Conservation (phyloP, 2,888 invertebrate species). For the Hemaris fuciformis region DNA sequence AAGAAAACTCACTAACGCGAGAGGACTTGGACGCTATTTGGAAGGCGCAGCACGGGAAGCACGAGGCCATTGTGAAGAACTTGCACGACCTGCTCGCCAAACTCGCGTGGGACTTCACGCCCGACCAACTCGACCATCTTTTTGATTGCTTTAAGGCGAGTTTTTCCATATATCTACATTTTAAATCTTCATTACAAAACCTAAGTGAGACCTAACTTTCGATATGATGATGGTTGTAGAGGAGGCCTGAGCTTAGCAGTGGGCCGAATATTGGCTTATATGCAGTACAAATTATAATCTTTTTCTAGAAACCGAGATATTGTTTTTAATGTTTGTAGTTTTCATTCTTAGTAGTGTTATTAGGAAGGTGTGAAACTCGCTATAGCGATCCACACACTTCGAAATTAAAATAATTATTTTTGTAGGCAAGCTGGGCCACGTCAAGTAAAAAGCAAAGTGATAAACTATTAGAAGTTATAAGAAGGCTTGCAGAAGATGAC, state of each 20-base stretch:
- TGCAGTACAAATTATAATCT: too few species aligned
- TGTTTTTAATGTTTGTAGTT: too few species aligned
- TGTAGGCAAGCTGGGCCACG: slow-evolving; percentile 94
- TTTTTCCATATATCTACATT: neutral
- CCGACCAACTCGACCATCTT: slow-evolving; percentile 97
- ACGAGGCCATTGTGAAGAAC: slow-evolving; percentile 99
- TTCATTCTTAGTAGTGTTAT: too few species aligned
- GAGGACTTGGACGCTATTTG: slow-evolving; percentile 97
- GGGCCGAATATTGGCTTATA: too few species aligned
- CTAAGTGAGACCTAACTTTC: too few species aligned
- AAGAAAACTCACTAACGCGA: slow-evolving; percentile 92
- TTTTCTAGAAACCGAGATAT: too few species aligned
- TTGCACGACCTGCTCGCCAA: slow-evolving; percentile 97
- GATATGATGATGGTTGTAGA: too few species aligned
- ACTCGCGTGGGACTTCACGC: slow-evolving; percentile 98
- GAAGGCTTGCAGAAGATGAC: slow-evolving; percentile 97
- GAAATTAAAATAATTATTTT: slow-evolving; percentile 17
- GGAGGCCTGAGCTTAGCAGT: too few species aligned
- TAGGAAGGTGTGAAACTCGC: too few species aligned
- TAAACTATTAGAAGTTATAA: slow-evolving; percentile 95
- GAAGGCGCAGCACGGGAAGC: slow-evolving; percentile 98
- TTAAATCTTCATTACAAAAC: too few species aligned
- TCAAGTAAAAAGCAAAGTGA: slow-evolving; percentile 98
- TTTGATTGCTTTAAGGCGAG: slow-evolving; percentile 97
- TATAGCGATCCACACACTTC: neutral